phyloP scores from a whole-genome alignment of 1,140 invertebrate genomes.

The Phocides pigmalion region DNA sequence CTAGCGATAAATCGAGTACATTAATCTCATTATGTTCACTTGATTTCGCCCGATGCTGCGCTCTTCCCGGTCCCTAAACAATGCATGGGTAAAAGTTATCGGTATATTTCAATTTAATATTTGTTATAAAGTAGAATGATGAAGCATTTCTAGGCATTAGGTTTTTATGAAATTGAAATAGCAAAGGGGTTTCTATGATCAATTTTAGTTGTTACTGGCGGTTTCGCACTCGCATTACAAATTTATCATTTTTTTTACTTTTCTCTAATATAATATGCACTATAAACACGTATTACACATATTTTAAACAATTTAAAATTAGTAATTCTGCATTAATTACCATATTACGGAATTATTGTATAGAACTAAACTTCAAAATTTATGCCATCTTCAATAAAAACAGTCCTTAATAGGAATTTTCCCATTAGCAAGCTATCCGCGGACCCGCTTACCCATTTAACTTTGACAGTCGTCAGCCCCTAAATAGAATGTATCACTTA shows the following conservation, averaged over 20 bases:
- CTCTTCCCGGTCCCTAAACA: constrained; percentile 22
- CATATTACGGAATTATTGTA: too few relatives aligned
- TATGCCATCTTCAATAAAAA: too few relatives aligned
- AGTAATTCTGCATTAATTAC: too few relatives aligned
- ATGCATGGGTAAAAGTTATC: constrained; percentile 15
- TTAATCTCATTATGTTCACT: constrained; percentile 64
- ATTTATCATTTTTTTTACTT: too few relatives aligned
- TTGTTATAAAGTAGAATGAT: constrained; percentile 8
- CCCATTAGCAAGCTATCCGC: not conserved
- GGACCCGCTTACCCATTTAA: constrained; percentile 22
- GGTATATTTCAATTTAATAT: constrained; percentile 19
- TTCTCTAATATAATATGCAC: too few relatives aligned
- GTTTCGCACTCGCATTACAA: too few relatives aligned
- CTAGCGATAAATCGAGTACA: constrained; percentile 45
- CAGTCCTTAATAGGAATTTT: constrained; percentile 1
- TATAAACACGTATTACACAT: too few relatives aligned
- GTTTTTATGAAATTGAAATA: not conserved
- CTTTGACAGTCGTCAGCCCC: constrained; percentile 40
- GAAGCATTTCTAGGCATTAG: not conserved
- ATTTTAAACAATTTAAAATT: too few relatives aligned
- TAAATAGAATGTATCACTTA: constrained; percentile 68
- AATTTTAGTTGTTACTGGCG: too few relatives aligned
- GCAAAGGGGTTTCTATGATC: not conserved
- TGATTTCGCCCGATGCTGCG: constrained; percentile 44
- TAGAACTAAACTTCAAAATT: too few relatives aligned